These are phyloP conservation scores for Drosophila truncata DNA, from an alignment of 1,140 invertebrate genomes.

Conservation along the genomic window DNA sequence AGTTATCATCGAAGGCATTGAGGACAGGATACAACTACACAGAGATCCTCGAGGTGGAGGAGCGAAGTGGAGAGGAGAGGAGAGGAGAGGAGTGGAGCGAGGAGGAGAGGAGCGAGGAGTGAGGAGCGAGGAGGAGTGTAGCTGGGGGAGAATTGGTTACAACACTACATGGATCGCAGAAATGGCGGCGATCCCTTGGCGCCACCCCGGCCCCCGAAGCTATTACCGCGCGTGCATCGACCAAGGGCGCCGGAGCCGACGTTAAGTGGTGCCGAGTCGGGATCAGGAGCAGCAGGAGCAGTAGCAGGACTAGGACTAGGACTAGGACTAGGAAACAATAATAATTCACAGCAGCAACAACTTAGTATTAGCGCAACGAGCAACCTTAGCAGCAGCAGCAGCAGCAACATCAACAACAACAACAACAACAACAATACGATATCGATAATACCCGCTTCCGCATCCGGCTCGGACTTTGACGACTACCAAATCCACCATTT, in stretches of 20 bases:
- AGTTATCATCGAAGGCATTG: conserved; percentile 64
- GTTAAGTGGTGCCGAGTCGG: conserved; percentile 69
- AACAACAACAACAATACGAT: conserved; percentile 68
- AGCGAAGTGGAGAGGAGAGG: conserved; percentile 21
- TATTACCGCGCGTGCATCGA: conserved; percentile 88
- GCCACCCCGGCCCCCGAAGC: conserved; percentile 88
- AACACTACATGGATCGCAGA: conserved; percentile 86
- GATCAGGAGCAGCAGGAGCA: conserved; percentile 49
- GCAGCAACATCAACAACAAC: conserved; percentile 21
- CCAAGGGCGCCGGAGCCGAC: conserved; percentile 86
- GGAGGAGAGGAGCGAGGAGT: conserved; percentile 33
- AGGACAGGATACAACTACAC: conserved; percentile 16
- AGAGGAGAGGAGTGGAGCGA: conserved; percentile 39
- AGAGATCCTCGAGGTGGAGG: conserved; percentile 33
- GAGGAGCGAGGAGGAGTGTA: conserved; percentile 39
- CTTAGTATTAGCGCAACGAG: conserved; percentile 49
- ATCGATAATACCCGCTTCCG: conserved; percentile 70
- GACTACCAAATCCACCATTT: conserved; percentile 82
- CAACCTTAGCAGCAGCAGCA: conserved; percentile 8
- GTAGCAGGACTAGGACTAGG: conserved; percentile 13
- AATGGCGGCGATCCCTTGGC: conserved; percentile 89
- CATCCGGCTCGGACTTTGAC: conserved; percentile 59
- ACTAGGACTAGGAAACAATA: conserved; percentile 21
- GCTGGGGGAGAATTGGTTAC: conserved; percentile 66
- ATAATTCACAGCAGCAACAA: conserved; percentile 57